Evolutionary conservation across 1,140 invertebrate species (phyloP).

Genomic region (Lutraria rhynchaena): DNA sequence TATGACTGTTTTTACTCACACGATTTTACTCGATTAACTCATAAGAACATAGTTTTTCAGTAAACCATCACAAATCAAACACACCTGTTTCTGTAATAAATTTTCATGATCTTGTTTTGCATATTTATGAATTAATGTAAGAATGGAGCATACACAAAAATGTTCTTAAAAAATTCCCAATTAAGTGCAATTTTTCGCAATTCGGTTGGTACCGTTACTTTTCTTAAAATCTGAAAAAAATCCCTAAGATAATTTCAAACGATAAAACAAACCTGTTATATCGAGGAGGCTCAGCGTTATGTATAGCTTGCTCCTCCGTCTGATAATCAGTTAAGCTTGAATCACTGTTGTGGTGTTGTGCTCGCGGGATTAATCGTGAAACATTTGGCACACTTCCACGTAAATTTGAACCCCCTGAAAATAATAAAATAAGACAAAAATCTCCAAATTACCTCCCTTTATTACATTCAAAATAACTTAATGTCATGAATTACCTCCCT

Average conservation of each 20-base stretch:
- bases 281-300: slow-evolving; percentile 40
- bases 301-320: slow-evolving; percentile 11
- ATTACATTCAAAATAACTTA: no score
- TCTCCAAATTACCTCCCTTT: no score
- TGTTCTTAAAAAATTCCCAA: neutral
- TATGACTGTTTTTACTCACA: no score
- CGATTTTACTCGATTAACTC: no score
- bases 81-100: no score
- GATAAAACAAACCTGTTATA: slow-evolving; percentile 38
- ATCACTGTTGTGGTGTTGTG: slow-evolving; percentile 54
- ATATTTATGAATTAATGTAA: no score
- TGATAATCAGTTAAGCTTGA: slow-evolving; percentile 49
- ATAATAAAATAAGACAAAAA: neutral
- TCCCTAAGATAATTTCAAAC: neutral
- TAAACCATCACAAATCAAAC: no score
- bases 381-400: slow-evolving; percentile 51
- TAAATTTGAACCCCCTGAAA: slow-evolving; percentile 44
- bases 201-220: no score
- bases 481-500: no score
- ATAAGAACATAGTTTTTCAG: no score
- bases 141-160: neutral
- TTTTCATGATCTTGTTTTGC: no score
- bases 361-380: slow-evolving; percentile 38
- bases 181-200: neutral
- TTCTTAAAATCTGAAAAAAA: neutral